Base-by-base conservation (phyloP, 2,113 vertebrate species). In the Malurus alboscapulatus region DNA sequence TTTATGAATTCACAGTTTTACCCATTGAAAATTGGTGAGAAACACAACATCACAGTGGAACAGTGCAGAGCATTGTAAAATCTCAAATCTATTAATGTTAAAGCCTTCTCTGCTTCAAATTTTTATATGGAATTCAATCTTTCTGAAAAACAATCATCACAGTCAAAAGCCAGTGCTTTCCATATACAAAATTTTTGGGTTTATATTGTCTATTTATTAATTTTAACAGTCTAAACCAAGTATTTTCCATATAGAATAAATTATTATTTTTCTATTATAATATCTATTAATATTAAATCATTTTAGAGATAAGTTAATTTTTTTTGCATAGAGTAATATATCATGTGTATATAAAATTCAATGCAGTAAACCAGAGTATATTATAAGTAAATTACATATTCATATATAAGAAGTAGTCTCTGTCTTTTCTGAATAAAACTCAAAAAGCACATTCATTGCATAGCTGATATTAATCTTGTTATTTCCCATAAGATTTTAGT, bases 401-500 rank as follows among this genome's bases (percentile, higher is more conserved):
- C 22, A 45, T 76, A 42, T 26, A 17, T 47, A 83, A 93, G 17
- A 50, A 85, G 5, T 6, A 77, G 47, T 17, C 9, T 59, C 22
- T 61, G 10, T 20, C 79, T 87, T 92, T 78, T 78, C 72, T 78
- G 12, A 77, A 57, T 55, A 75, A 87, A 93, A 69, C 57, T 67
- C 48, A 79, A 87, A 91, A 93, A 17, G 4, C 58, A 48, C 73
- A 63, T 71, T 92, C 57, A 87, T 26, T 77, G 16, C 63, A 74
- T n/a, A 76, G 48, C 14, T 77, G 50, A 94, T 91, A 90, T 22
- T 68, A 84, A 89, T 93, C 80, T 87, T 91, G 45, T 71, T 53
- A 94, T 92, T 95, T 91, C 76, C 90, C 59, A 44, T 73, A 82
- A 89, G 67, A 78, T 92, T 91, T 73, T 91, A 72, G 63, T 83